These are phyloP conservation scores for Neodon shergylaensis DNA, from an alignment of 2,113 vertebrate species.

Conservation along the genomic window DNA sequence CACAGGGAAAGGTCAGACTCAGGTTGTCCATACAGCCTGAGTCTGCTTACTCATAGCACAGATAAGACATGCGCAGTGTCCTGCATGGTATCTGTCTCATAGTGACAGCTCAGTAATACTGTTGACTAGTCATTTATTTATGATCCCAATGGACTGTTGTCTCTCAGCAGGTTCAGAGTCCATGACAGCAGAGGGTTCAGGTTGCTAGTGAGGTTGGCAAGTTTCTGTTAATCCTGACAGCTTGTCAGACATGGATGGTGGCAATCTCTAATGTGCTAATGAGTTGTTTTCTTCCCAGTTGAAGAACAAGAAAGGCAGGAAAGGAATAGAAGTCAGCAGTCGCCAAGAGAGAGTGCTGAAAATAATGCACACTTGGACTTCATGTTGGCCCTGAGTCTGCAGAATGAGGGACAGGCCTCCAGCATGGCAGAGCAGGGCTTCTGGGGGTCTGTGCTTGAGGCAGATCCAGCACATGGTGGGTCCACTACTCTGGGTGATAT, in stretches of 20 bases:
- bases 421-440: constrained; percentile 26
- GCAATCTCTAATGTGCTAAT: neutral
- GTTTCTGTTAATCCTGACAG: neutral
- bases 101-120: neutral
- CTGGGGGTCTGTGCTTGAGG: constrained; percentile 75
- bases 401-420: constrained; percentile 83
- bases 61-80: neutral
- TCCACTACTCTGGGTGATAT: neutral
- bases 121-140: neutral
- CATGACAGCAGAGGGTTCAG: neutral
- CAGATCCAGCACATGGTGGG: constrained; percentile 38
- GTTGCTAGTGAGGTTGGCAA: neutral
- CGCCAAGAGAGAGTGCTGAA: constrained; percentile 70
- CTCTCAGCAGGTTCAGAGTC: neutral
- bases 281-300: constrained; percentile 61
- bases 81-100: neutral
- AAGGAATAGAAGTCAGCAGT: constrained; percentile 39
- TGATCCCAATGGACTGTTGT: neutral
- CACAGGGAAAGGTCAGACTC: neutral
- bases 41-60: neutral
- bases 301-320: constrained; percentile 74
- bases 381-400: constrained; percentile 93
- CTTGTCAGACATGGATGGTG: neutral
- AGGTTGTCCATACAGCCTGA: constrained; percentile 20
- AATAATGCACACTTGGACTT: constrained; percentile 91